Evolutionary conservation across 2,888 invertebrate genomes (phyloP).

Genomic region (Ectropis crepuscularia): DNA sequence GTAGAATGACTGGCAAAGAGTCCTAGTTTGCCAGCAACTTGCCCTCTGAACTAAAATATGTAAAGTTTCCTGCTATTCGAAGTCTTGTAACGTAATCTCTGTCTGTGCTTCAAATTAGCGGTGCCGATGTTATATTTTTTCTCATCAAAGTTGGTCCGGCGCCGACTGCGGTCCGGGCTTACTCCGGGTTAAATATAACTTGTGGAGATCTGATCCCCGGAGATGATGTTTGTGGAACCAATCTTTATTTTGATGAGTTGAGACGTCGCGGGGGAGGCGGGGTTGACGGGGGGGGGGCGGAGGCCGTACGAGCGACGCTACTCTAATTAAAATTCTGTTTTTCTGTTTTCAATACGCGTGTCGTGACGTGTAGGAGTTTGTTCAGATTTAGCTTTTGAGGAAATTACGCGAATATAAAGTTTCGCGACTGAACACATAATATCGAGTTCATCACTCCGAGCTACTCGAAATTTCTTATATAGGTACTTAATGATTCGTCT

Average conservation of each 20-base stretch:
- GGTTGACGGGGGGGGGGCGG: not conserved
- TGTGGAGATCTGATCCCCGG: not conserved
- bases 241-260: conserved; percentile 21
- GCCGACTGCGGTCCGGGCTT: not conserved
- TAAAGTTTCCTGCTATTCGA: too few species aligned
- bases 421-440: too few species aligned
- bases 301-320: not conserved
- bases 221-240: conserved; percentile 22
- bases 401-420: too few species aligned
- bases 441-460: too few species aligned
- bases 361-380: too few species aligned
- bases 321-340: conserved; percentile 11
- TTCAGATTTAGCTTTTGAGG: too few species aligned
- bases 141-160: conserved; percentile 12
- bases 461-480: too few species aligned
- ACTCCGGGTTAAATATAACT: conserved; percentile 15
- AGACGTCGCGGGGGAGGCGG: not conserved
- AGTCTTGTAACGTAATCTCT: not conserved
- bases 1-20: too few species aligned
- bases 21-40: too few species aligned
- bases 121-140: not conserved
- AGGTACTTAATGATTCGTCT: too few species aligned
- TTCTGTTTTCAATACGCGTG: not conserved
- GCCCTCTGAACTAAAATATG: too few species aligned
- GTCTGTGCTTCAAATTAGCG: not conserved